Percentiles rank a stretch among this genome's conserved stretches.
phyloP scores from a whole-genome alignment of 2,888 invertebrate species.

The Cremastinae sp. region DNA sequence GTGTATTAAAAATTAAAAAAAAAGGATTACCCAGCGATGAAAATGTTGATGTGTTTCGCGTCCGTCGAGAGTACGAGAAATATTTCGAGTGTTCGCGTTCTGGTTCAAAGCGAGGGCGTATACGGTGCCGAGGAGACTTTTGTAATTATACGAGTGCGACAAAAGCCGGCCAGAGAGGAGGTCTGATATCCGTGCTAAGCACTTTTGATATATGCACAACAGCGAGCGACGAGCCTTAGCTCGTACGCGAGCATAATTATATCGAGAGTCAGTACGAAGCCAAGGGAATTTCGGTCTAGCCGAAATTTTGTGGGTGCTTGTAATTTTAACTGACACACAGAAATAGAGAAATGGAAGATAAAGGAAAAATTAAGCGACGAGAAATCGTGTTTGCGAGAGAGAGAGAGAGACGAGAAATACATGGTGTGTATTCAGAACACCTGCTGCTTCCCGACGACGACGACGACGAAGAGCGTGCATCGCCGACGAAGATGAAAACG shows the following conservation, averaged over 20 bases:
- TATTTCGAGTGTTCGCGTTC: slow-evolving; percentile 27
- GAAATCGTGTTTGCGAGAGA: slow-evolving; percentile 1
- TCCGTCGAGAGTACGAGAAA: slow-evolving; percentile 29
- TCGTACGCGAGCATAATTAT: slow-evolving; percentile 30
- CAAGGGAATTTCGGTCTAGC: slow-evolving; percentile 40
- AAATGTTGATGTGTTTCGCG: slow-evolving; percentile 6
- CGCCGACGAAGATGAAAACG: slow-evolving; percentile 40
- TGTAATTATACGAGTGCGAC: slow-evolving; percentile 14
- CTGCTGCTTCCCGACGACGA: slow-evolving; percentile 41
- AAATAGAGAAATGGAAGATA: slow-evolving; percentile 12
- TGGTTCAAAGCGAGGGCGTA: slow-evolving; percentile 47
- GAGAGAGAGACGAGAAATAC: slow-evolving; percentile 34
- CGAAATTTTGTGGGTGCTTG: slow-evolving; percentile 48
- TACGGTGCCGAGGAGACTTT: background rate
- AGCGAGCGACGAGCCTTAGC: slow-evolving; percentile 41
- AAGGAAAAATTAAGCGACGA: slow-evolving; percentile 5
- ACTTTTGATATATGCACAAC: slow-evolving; percentile 58
- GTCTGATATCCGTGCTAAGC: slow-evolving; percentile 47
- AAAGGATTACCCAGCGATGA: too few species aligned
- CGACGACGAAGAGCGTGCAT: slow-evolving; percentile 10
- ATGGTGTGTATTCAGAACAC: slow-evolving; percentile 49
- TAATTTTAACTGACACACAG: slow-evolving; percentile 59
- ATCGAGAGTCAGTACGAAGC: slow-evolving; percentile 32
- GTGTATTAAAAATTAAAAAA: too few species aligned
- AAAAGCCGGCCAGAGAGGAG: slow-evolving; percentile 12